Conservation (phyloP, 2,113 vertebrate genomes). For the Poeciliopsis retropinna region DNA sequence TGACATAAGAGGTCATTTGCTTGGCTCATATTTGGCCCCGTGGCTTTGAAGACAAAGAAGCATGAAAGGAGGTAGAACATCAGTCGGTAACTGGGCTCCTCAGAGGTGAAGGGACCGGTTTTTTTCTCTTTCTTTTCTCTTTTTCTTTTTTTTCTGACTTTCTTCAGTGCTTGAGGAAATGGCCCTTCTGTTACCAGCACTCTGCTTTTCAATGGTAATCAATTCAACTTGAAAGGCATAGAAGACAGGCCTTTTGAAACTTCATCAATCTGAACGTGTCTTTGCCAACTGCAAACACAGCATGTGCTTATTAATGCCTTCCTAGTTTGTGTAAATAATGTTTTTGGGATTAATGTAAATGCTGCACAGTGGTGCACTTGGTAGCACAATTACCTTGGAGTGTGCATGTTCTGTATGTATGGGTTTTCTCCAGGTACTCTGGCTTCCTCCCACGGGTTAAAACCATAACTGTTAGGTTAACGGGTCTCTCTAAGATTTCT, state of each 20-base stretch:
- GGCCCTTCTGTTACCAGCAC: conserved; percentile 50
- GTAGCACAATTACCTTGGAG: no score
- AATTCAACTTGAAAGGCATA: conserved; percentile 68
- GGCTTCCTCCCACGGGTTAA: no score
- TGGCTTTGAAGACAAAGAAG: conserved; percentile 69
- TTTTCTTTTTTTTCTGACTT: conserved; percentile 56
- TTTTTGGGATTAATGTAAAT: no score
- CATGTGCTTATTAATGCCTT: conserved; percentile 27
- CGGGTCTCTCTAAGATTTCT: no score
- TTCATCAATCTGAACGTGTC: conserved; percentile 45
- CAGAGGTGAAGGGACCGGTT: conserved; percentile 49
- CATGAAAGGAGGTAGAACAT: conserved; percentile 75
- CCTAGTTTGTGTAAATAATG: conserved; percentile 26
- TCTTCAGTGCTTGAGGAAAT: conserved; percentile 55
- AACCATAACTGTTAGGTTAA: no score
- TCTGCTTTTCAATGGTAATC: conserved; percentile 76
- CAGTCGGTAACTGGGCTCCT: conserved; percentile 61
- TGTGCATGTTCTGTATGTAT: no score
- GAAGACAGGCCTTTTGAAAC: conserved; percentile 48
- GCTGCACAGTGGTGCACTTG: no score
- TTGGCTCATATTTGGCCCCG: conserved; percentile 69
- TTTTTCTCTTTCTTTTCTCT: conserved; percentile 40
- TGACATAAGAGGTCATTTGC: conserved; percentile 72
- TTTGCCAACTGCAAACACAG: conserved; percentile 30
- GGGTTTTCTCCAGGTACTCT: no score